Evolutionary conservation across 2,888 invertebrate species (phyloP), one percentile per base, ranked within the genome.

Genomic region (Tetrapedia diversipes): DNA sequence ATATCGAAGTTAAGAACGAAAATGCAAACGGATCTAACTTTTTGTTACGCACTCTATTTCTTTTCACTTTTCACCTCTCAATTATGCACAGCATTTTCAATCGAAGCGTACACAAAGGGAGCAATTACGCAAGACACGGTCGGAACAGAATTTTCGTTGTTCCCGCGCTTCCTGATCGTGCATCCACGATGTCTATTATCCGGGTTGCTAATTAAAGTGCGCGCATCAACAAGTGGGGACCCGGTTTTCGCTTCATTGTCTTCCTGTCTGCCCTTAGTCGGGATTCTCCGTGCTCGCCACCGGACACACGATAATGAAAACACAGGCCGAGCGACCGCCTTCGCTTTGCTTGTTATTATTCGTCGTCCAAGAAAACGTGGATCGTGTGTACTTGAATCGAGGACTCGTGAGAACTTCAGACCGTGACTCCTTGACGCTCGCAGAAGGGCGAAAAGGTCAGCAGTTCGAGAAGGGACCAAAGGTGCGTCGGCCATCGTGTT

Each of bases 191-290:
- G 47, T 51, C 67, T 65, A 49, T 75, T 67, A 80, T 80, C 80
- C 78, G 67, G 80, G 78, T 80, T 81, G 78, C 66, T 78, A 80
- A 80, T 80, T 69, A 78, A 71, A 57, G 69, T 60, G 67, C 37
- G 43, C 45, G 71, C 65, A 61, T 59, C 70, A 64, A 74, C 60
- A 68, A 79, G 73, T 60, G 73, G 80, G 77, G 57, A 69, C 63
- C 56, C 47, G 64, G 63, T 76, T 75, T 63, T 74, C 68, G 68
- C 73, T 59, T 74, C 64, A 51, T 68, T 65, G 70, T 71, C 77
- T 74, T 69, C 68, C 67, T 66, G 72, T 69, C 79, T 66, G 51
- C 45, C 49, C 65, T 49, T 60, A 34, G 57, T 56, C 61, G 57
- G 51, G 60, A 19, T 61, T 47, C 45, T 53, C 57, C n/a, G 45